Evolutionary conservation across 2,113 vertebrate species (phyloP).

Genomic region (Megaceryle torquata): DNA sequence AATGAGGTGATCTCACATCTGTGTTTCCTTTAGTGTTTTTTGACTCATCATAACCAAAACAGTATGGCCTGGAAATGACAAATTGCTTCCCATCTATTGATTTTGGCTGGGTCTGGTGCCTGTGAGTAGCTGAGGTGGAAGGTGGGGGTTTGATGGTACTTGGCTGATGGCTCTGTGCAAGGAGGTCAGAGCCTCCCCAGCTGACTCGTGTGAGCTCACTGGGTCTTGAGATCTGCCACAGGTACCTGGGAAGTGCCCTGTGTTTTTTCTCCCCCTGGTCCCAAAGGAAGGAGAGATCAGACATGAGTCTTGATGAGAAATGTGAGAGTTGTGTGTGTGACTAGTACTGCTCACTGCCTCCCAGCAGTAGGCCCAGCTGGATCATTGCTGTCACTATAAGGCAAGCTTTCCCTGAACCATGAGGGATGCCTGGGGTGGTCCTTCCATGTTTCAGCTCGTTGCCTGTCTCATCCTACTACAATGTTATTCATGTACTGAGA

Average conservation of each 20-base stretch:
- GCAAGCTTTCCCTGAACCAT: neutral
- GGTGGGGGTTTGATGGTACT: neutral
- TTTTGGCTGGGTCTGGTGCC: constrained; percentile 11
- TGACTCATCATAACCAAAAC: constrained; percentile 15
- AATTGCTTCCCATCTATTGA: constrained; percentile 21
- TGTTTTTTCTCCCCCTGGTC: neutral
- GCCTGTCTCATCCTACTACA: neutral
- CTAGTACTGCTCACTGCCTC: neutral
- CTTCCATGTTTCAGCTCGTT: neutral
- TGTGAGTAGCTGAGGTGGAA: constrained; percentile 10
- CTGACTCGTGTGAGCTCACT: neutral
- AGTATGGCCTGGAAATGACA: constrained; percentile 15
- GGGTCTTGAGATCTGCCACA: neutral
- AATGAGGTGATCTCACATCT: constrained; percentile 40
- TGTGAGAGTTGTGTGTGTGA: neutral
- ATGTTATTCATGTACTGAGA: neutral
- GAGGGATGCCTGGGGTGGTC: neutral
- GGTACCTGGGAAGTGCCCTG: neutral
- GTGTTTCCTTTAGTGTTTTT: constrained; percentile 6
- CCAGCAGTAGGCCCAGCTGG: neutral
- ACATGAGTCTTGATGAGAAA: neutral
- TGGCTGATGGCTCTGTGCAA: neutral
- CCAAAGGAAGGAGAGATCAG: neutral
- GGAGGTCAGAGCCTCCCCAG: neutral
- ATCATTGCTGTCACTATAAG: neutral